Evolutionary conservation across 92 coral and sea anemone species (phyloP), one percentile per base, ranked within the genome.

Genomic region (Porites evermanni): DNA sequence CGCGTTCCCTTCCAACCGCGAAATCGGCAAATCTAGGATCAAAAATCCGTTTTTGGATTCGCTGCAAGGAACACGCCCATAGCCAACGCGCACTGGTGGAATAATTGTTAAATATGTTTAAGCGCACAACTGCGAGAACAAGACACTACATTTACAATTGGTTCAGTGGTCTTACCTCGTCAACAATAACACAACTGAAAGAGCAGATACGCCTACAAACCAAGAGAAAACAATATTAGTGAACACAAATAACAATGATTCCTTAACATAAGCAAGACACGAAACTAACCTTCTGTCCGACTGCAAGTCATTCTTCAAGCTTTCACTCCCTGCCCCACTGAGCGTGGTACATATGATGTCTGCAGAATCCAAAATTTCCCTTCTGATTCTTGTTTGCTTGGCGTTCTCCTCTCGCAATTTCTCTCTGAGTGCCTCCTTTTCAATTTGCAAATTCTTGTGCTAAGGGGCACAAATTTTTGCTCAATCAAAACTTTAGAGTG

Each of bases 331-430:
- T 24, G 95, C 87, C 6, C 97, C 97, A 59, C 93, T 95, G 20
- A 97, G 93, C n/a, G 99, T 97, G 74, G 92, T 89, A 82, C 99
- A 97, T 68, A 97, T 80, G 9, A 97, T 84, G 53, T 97, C 98
- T 8, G 99, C 98, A 47, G 84, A 70, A 68, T 72, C 61, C 58
- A 97, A 77, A n/a, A 97, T 90, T 20, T 91, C 95, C 59, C 87
- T 81, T 61, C 93, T 77, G 44, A 87, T 84, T 68, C 94, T 88
- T 20, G 94, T 72, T 21, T 74, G 84, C 78, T 86, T 83, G 11
- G 77, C 86, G 54, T 71, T 90, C 76, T 92, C 88, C 21, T 9
- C 56, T 3, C 88, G 79, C 72, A 19, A 74, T 38, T 79, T 19
- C 14, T 12, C 65, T 14, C 86, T 74, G 0, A 88, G 85, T 1